These are phyloP conservation scores for Drosophila affinis DNA, from an alignment of 2,888 invertebrate genomes.

Conservation along the genomic window DNA sequence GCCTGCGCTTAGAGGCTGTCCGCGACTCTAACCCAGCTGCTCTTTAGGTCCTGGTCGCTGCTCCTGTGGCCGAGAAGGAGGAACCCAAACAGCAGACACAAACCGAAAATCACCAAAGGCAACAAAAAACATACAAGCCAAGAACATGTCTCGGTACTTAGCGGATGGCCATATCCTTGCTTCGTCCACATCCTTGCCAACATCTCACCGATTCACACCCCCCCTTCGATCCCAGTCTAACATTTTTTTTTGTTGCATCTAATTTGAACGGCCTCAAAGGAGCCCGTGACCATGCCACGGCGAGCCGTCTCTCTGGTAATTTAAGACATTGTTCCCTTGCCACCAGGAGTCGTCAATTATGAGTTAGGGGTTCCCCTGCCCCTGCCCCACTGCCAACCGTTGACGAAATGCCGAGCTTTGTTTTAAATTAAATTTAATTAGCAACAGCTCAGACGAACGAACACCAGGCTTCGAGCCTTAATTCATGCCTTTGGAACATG, in stretches of 20 bases:
- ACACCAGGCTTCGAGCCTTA: constrained; percentile 37
- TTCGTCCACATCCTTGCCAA: background rate
- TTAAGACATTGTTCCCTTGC: constrained; percentile 49
- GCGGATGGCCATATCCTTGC: constrained; percentile 6
- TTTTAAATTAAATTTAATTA: constrained; percentile 80
- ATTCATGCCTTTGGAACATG: constrained; percentile 36
- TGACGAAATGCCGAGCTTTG: constrained; percentile 62
- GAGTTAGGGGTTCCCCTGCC: constrained; percentile 15
- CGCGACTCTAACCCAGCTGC: constrained; percentile 41
- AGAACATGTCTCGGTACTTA: constrained; percentile 63
- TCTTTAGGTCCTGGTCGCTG: constrained; percentile 6
- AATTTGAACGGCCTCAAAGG: constrained; percentile 55
- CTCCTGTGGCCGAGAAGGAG: constrained; percentile 28
- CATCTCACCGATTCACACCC: background rate
- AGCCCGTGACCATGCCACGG: constrained; percentile 19
- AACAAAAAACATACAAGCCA: constrained; percentile 30
- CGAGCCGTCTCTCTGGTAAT: constrained; percentile 43
- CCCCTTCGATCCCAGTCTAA: constrained; percentile 36
- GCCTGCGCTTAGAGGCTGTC: constrained; percentile 53
- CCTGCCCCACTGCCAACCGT: constrained; percentile 3
- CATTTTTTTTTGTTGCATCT: constrained; percentile 71
- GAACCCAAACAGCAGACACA: constrained; percentile 13
- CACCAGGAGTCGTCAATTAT: constrained; percentile 44
- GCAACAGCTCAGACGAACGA: constrained; percentile 58
- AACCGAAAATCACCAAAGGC: constrained; percentile 5